Conservation (phyloP, 2,888 invertebrate species). For the Neuroscelio doddi region DNA sequence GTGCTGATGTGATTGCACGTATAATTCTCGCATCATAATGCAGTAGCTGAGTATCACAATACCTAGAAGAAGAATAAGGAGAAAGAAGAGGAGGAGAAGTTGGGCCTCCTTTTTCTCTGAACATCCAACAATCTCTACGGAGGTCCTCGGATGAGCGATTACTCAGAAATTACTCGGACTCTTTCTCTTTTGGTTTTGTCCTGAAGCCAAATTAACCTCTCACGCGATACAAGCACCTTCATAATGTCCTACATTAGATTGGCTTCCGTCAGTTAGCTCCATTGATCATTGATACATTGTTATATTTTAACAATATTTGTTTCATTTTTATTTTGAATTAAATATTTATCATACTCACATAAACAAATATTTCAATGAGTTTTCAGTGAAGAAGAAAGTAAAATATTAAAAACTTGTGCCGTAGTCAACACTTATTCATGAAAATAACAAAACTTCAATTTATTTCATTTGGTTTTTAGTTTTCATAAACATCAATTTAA, state of each 20-base stretch:
- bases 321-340: too few relatives aligned
- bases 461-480: too few relatives aligned
- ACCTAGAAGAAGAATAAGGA: not conserved
- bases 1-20: not conserved
- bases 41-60: not conserved
- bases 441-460: too few relatives aligned
- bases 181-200: conserved; percentile 2
- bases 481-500: too few relatives aligned
- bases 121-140: not conserved
- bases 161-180: conserved; percentile 2
- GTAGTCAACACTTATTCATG: too few relatives aligned
- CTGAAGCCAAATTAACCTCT: conserved; percentile 3
- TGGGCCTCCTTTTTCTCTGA: not conserved
- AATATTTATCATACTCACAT: too few relatives aligned
- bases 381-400: too few relatives aligned
- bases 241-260: not conserved
- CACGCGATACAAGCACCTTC: not conserved
- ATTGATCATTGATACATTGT: too few relatives aligned
- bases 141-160: conserved; percentile 5
- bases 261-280: conserved; percentile 1
- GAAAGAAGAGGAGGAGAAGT: not conserved
- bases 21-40: not conserved
- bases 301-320: too few relatives aligned
- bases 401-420: too few relatives aligned
- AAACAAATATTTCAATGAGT: too few relatives aligned